phyloP scores from a whole-genome alignment of 2,888 invertebrate species.

The Pristionchus mayeri region DNA sequence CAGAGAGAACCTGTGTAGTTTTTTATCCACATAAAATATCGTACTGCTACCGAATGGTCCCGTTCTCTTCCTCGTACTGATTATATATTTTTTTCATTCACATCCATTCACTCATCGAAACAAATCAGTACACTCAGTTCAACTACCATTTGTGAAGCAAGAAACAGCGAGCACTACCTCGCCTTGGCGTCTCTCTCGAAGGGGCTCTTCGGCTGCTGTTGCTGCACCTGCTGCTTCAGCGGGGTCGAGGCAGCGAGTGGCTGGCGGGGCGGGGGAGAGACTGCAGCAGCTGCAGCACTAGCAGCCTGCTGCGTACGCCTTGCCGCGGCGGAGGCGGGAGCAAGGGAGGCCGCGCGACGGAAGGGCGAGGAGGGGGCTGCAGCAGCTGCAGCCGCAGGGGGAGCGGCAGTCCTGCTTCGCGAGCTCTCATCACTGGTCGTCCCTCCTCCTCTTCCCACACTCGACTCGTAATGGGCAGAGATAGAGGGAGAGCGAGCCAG shows the following conservation, averaged over 20 bases:
- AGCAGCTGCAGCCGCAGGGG: neutral
- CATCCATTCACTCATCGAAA: too few species aligned
- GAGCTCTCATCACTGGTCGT: neutral
- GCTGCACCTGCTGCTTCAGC: neutral
- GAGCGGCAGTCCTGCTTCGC: neutral
- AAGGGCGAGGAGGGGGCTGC: neutral
- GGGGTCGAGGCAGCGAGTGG: neutral
- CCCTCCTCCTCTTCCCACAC: too few species aligned
- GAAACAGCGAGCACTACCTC: neutral
- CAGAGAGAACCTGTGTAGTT: neutral
- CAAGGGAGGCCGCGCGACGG: constrained; percentile 17
- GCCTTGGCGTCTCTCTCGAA: constrained; percentile 15
- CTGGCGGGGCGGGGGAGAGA: neutral
- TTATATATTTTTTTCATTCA: too few species aligned
- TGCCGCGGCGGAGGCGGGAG: neutral
- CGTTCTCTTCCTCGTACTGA: too few species aligned
- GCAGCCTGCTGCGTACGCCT: neutral
- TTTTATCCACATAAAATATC: too few species aligned
- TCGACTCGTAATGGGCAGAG: neutral
- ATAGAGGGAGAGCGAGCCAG: constrained; percentile 13
- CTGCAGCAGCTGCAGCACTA: neutral
- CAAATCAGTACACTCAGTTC: too few species aligned
- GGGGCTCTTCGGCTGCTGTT: neutral
- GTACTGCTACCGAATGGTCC: too few species aligned
- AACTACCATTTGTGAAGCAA: too few species aligned